These are phyloP conservation scores for Poeciliopsis gracilis DNA, from an alignment of 2,797 vertebrate species.

Conservation along the genomic window DNA sequence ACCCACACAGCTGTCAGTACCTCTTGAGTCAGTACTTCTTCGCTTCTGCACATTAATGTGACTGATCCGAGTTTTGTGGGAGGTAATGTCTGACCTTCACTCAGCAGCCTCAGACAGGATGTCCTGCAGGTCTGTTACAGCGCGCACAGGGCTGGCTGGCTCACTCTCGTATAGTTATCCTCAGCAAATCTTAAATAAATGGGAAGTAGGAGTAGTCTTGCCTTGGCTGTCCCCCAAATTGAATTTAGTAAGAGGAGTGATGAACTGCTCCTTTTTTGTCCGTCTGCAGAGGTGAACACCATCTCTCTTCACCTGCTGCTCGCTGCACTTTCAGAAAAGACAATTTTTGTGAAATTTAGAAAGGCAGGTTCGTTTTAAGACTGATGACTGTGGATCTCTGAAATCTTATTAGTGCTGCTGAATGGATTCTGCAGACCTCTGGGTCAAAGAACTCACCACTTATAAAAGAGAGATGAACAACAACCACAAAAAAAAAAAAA, in stretches of 20 bases:
- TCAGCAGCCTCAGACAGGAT: constrained; percentile 38
- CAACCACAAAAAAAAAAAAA: constrained; percentile 1
- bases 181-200: constrained; percentile 62
- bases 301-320: constrained; percentile 57
- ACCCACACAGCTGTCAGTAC: constrained; percentile 54
- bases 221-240: constrained; percentile 57
- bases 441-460: constrained; percentile 54
- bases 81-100: constrained; percentile 66
- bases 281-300: constrained; percentile 55
- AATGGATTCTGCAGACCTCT: constrained; percentile 59
- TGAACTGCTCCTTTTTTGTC: constrained; percentile 52
- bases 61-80: constrained; percentile 53
- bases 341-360: constrained; percentile 69
- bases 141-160: constrained; percentile 19
- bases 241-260: constrained; percentile 63
- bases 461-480: constrained; percentile 34
- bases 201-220: constrained; percentile 50
- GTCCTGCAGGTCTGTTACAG: constrained; percentile 45
- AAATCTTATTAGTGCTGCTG: constrained; percentile 69
- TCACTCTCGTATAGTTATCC: constrained; percentile 46
- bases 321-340: constrained; percentile 63
- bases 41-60: constrained; percentile 49
- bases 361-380: constrained; percentile 67
- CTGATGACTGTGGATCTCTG: constrained; percentile 67
- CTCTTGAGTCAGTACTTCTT: constrained; percentile 51